Evolutionary conservation across 2,113 vertebrate genomes (phyloP), one percentile per base, ranked within the genome.

Genomic region (Axis porcinus): DNA sequence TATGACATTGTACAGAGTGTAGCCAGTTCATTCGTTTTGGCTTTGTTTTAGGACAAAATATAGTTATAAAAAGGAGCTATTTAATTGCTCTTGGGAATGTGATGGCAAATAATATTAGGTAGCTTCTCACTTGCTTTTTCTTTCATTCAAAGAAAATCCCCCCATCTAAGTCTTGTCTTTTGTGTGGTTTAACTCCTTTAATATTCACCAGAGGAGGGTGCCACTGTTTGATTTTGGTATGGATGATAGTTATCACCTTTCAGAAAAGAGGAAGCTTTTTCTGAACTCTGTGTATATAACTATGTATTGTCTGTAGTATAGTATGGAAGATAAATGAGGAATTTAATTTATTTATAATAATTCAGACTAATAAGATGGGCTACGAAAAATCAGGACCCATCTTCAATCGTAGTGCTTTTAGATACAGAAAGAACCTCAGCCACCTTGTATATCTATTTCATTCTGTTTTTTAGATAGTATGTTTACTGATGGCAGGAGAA

Each of bases 151-250:
- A 82, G 78, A 87, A 78, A 93, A 58, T 15, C 28, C 11, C 57
- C 67, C 12, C 28, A 33, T 89, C 14, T 60, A 89, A 91, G 94
- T 94, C 23, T 58, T 76, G 13, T 40, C 28, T 64, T 92, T 82
- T 96, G 92, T 91, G 25, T 93, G 55, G 90, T 25, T 86, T 96
- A 10, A 78, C 89, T 95, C 28, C 52, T 97, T 82, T 74, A 93
- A 94, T 70, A 47, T 86, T 95, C 79, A 91, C 57, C 58, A 91
- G 97, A 97, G 91, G 95, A 96, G 97, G 94, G 96, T 97, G 43
- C 94, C 91, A 86, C 1, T 92, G 62, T 25, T 93, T 86, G 84
- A 94, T 97, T 89, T 96, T 91, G 83, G 60, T 67, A 57, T 55
- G 95, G 78, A 90, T 91, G 85, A 64, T 64, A 57, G 79, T 91